These are phyloP conservation scores for Phaethornis superciliosus DNA, from an alignment of 2,113 vertebrate species.

Conservation along the genomic window DNA sequence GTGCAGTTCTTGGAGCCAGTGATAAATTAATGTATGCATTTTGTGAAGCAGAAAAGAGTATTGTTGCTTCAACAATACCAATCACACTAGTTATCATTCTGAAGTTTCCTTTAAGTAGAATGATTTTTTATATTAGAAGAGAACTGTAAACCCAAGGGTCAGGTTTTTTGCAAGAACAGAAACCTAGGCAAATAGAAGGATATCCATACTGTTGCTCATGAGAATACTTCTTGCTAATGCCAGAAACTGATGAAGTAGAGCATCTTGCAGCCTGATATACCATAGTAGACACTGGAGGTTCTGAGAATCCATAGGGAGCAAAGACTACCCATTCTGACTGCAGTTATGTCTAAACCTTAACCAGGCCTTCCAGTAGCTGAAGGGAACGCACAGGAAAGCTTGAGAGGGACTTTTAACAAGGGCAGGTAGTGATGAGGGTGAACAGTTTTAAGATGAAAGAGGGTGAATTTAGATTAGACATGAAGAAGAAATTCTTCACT, in stretches of 20 bases:
- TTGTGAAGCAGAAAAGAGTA: slow-evolving; percentile 29
- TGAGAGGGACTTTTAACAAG: too few relatives aligned
- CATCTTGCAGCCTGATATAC: not conserved
- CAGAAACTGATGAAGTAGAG: not conserved
- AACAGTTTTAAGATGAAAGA: too few relatives aligned
- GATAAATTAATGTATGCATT: slow-evolving; percentile 16
- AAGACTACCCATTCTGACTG: not conserved
- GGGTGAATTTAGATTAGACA: too few relatives aligned
- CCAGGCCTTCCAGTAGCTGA: not conserved
- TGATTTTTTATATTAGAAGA: not conserved
- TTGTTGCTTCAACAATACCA: slow-evolving; percentile 34
- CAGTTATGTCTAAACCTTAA: not conserved
- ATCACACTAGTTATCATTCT: slow-evolving; percentile 6
- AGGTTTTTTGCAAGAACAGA: not conserved
- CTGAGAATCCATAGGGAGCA: not conserved
- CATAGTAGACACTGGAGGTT: not conserved
- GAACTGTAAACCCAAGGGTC: not conserved
- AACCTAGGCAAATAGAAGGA: not conserved
- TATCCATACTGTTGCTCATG: not conserved
- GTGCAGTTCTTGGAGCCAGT: not conserved
- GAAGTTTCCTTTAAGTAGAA: slow-evolving; percentile 3
- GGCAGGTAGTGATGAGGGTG: too few relatives aligned
- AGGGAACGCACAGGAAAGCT: too few relatives aligned
- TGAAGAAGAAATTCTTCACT: too few relatives aligned
- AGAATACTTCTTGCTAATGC: not conserved